Evolutionary conservation across 1,140 invertebrate genomes (phyloP).

Genomic region (Drosophila mayri): DNA sequence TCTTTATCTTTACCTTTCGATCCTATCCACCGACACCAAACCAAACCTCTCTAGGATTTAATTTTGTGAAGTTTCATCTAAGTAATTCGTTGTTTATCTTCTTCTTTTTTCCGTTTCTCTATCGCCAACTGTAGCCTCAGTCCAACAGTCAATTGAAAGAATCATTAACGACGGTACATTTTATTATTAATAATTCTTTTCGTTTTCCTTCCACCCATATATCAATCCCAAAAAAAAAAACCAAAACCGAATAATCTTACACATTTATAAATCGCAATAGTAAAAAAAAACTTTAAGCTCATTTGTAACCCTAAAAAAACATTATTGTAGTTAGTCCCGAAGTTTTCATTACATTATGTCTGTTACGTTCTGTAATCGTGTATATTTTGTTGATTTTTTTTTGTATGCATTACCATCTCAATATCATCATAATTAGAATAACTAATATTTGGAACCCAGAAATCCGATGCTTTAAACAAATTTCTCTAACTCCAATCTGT

Average conservation of each 20-base stretch:
- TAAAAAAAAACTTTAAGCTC: neutral
- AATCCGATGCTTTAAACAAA: slow-evolving; percentile 27
- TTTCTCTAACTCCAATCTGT: slow-evolving; percentile 31
- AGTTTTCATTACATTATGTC: neutral
- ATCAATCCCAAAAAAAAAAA: neutral
- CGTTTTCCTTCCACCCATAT: slow-evolving; percentile 34
- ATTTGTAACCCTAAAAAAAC: slow-evolving; percentile 4
- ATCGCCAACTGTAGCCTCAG: slow-evolving; percentile 84
- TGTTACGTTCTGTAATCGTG: slow-evolving; percentile 15
- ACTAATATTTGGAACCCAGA: slow-evolving; percentile 24
- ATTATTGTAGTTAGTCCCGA: slow-evolving; percentile 32
- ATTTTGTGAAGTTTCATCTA: slow-evolving; percentile 74
- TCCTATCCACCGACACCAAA: slow-evolving; percentile 30
- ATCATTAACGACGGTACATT: slow-evolving; percentile 85
- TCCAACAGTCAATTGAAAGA: slow-evolving; percentile 85
- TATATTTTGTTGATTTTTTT: neutral
- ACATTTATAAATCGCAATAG: slow-evolving; percentile 2
- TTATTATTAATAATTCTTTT: slow-evolving; percentile 77
- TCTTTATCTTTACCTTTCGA: slow-evolving; percentile 31
- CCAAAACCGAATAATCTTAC: slow-evolving; percentile 9
- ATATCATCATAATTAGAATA: neutral
- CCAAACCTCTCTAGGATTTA: slow-evolving; percentile 46
- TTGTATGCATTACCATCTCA: slow-evolving; percentile 5
- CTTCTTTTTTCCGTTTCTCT: slow-evolving; percentile 84
- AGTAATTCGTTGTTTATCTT: slow-evolving; percentile 85